Base-by-base conservation (phyloP, 2,797 vertebrate genomes). In the Rousettus madagascariensis region DNA sequence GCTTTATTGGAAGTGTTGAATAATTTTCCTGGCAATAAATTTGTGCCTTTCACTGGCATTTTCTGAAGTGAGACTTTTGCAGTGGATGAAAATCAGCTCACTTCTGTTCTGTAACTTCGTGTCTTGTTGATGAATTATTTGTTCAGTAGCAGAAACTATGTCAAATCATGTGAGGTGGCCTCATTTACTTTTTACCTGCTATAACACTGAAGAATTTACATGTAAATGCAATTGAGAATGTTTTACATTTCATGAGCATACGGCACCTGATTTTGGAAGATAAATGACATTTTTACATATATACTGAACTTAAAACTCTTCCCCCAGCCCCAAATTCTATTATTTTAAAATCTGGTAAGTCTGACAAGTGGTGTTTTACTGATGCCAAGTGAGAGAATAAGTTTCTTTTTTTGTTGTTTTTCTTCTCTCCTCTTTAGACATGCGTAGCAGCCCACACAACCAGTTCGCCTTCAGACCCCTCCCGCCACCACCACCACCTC, bases 391-490 rank as follows among this genome's bases (percentile, higher is more conserved):
- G 16, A 30, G 71, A 75, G 69, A 90, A 4, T 90, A 92, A 97
- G 3, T 1, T 16, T 13, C 0, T 79, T 86, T 83, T 92, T 82
- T 57, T 61, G 33, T 33, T 96, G 74, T 94, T 91, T 98, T 94
- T 91, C 71, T 82, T 72, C 49, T 97, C 59, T 97, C 66, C 57
- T 97, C 78, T 97, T 12, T 98, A 99, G 99, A 99, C 71, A 98
- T 99, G 97, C 99, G 99, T 71, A 99, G 98, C 96, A 99, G 99
- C 97, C 99, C 99, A 33, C 99, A 99, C 59, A 99, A 99, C 97
- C 99, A 99, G 98, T 99, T 99, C 98, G 99, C 99, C 46, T 99
- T 99, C 98, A 98, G 99, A 57, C 99, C 99, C 0, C 99, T 99
- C 86, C 99, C 99, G 0, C 99, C 99, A 0, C 99, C 99, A 0